phyloP scores from a whole-genome alignment of 2,888 invertebrate species.

The Melanostoma scalare region DNA sequence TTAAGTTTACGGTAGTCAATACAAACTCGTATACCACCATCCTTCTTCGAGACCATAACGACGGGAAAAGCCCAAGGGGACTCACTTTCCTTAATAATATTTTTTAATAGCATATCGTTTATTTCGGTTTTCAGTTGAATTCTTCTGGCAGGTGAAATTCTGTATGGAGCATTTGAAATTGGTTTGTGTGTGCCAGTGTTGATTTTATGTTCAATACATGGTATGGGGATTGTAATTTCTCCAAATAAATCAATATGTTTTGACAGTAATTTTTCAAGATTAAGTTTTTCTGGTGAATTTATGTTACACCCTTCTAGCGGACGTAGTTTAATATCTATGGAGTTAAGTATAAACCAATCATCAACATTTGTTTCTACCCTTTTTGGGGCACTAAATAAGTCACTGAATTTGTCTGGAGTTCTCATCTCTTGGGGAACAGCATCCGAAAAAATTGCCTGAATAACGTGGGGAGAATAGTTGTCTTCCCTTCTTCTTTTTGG shows the following conservation, averaged over 20 bases:
- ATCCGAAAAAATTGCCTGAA: not conserved
- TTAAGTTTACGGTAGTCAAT: too few relatives aligned
- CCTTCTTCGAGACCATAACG: not conserved
- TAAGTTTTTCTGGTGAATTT: not conserved
- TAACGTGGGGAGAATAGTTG: not conserved
- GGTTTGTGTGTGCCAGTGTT: too few relatives aligned
- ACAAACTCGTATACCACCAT: too few relatives aligned
- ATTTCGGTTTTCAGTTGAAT: slow-evolving; percentile 6
- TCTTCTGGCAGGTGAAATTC: too few relatives aligned
- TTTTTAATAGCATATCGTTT: not conserved
- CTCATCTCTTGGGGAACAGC: too few relatives aligned
- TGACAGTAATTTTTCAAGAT: not conserved
- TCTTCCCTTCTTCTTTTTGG: not conserved
- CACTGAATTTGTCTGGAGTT: not conserved
- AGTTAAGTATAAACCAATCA: not conserved
- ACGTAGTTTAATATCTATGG: not conserved
- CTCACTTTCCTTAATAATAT: not conserved
- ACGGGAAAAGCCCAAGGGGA: not conserved
- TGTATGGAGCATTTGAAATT: too few relatives aligned
- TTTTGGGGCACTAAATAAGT: slow-evolving; percentile 1
- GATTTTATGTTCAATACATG: not conserved
- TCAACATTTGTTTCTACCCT: not conserved
- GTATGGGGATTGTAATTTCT: slow-evolving; percentile 1
- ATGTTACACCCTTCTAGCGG: not conserved
- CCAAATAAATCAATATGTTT: slow-evolving; percentile 1